A percentile compares a stretch with the other conserved stretches of the same genome.
phyloP scores from a whole-genome alignment of 2,797 vertebrate genomes.

The Mallotus villosus region DNA sequence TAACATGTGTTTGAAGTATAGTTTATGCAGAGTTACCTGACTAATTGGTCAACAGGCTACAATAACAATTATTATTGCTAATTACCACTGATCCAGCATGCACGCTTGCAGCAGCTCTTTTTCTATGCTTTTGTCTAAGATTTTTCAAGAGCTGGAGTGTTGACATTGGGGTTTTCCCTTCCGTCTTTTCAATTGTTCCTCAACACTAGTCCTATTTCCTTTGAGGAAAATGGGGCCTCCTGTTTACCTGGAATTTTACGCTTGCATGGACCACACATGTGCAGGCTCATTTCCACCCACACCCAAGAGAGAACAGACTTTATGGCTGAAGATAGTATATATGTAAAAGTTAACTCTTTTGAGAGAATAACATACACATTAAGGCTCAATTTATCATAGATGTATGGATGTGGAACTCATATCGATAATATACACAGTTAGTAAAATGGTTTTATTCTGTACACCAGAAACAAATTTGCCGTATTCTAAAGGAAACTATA shows the following conservation, averaged over 20 bases:
- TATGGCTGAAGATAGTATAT: neutral
- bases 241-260: conserved; percentile 67
- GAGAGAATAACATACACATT: too few species aligned
- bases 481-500: too few species aligned
- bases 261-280: conserved; percentile 29
- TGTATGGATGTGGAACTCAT: too few species aligned
- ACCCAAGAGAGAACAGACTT: neutral
- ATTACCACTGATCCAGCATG: neutral
- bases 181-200: conserved; percentile 71
- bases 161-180: conserved; percentile 67
- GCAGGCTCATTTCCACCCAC: conserved; percentile 28
- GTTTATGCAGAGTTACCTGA: neutral
- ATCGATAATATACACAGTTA: too few species aligned
- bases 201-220: conserved; percentile 64
- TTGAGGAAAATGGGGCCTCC: conserved; percentile 50
- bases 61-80: neutral
- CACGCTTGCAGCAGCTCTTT: neutral
- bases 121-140: neutral
- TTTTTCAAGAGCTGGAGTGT: conserved; percentile 24
- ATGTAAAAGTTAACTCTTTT: neutral
- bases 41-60: neutral
- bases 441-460: too few species aligned
- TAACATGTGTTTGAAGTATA: neutral
- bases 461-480: too few species aligned
- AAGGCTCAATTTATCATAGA: too few species aligned